Conservation (phyloP, 2,888 invertebrate species). For the Achlya flavicornis region DNA sequence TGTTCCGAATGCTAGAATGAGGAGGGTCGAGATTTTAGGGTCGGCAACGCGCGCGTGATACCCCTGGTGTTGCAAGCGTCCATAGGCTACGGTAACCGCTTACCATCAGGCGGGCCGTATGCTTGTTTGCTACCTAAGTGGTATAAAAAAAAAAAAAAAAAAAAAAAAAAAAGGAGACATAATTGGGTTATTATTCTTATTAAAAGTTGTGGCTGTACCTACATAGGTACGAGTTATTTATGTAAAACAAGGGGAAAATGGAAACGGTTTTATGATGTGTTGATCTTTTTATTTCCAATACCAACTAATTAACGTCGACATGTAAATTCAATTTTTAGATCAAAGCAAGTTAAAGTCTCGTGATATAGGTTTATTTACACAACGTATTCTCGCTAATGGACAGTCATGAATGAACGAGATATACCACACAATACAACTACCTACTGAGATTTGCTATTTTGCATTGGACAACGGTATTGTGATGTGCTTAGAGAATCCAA, state of each 20-base stretch:
- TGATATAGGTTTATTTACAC: constrained; percentile 36
- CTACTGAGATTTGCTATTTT: neutral
- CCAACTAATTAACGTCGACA: constrained; percentile 21
- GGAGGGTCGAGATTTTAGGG: too few species aligned
- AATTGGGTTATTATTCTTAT: too few species aligned
- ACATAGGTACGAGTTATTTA: neutral
- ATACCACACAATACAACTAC: constrained; percentile 19
- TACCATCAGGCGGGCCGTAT: too few species aligned
- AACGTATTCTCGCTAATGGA: constrained; percentile 31
- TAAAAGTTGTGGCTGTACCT: too few species aligned
- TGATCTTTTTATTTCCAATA: constrained; percentile 26
- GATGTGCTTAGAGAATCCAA: too few species aligned
- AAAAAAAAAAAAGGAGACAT: too few species aligned
- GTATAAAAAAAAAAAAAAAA: too few species aligned
- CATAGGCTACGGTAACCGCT: too few species aligned
- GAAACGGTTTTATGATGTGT: constrained; percentile 18
- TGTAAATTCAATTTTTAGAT: constrained; percentile 33
- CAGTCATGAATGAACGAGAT: constrained; percentile 31
- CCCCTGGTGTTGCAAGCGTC: too few species aligned
- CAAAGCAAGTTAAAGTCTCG: constrained; percentile 33
- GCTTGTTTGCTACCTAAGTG: too few species aligned
- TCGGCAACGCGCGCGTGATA: too few species aligned
- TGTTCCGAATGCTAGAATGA: too few species aligned
- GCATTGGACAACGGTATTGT: neutral
- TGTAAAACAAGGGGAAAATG: constrained; percentile 12